Percentiles rank a stretch among this genome's conserved stretches.
These are phyloP conservation scores for Melanaphis sacchari DNA, from an alignment of 1,140 invertebrate genomes.

Conservation along the genomic window DNA sequence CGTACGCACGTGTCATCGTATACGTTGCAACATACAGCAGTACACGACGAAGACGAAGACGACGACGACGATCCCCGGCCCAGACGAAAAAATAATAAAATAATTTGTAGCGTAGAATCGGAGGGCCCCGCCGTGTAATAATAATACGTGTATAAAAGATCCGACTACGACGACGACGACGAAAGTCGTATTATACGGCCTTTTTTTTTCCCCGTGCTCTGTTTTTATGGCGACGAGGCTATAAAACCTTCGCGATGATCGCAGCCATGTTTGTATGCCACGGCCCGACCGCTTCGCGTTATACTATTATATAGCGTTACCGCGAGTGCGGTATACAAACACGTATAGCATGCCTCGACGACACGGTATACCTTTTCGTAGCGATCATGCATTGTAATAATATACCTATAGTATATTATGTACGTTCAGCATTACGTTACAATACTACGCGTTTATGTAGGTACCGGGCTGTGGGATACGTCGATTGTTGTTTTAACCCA, in stretches of 20 bases:
- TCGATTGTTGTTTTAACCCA: not conserved
- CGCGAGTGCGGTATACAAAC: not conserved
- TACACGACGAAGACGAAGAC: not conserved
- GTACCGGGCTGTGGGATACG: not conserved
- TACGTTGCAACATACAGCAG: not conserved
- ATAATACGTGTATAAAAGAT: not conserved
- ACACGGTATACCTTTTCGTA: not conserved
- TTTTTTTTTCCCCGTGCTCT: slow-evolving; percentile 19
- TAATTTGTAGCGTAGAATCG: slow-evolving; percentile 23
- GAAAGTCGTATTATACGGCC: slow-evolving; percentile 7
- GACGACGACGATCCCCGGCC: not conserved
- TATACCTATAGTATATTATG: not conserved
- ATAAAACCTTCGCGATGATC: not conserved
- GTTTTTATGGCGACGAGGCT: slow-evolving; percentile 33
- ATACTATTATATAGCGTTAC: not conserved
- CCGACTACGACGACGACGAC: not conserved
- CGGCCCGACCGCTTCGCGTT: not conserved
- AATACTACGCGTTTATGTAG: not conserved
- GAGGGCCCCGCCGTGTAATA: not conserved
- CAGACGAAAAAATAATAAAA: slow-evolving; percentile 38
- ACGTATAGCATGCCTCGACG: not conserved
- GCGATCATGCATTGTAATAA: not conserved
- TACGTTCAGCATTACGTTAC: not conserved
- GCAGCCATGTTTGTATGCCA: slow-evolving; percentile 18
- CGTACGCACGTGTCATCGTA: slow-evolving; percentile 20